A percentile compares a stretch with the other conserved stretches of the same genome.
Evolutionary conservation across 2,888 invertebrate genomes (phyloP).

Genomic region (Macropis europaea): DNA sequence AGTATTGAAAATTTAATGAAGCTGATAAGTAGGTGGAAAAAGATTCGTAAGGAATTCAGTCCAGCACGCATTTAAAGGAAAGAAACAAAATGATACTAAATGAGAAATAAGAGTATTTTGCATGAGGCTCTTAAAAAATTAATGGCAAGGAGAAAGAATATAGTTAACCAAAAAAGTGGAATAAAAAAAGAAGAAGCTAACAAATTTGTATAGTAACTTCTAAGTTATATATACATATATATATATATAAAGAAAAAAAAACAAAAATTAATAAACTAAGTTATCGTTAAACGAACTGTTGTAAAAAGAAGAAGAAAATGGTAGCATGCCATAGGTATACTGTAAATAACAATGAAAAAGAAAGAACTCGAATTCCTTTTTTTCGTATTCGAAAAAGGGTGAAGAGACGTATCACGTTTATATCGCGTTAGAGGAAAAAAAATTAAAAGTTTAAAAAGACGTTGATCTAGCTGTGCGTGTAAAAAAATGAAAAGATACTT

Average conservation of each 20-base stretch:
- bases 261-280: slow-evolving; percentile 26
- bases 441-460: slow-evolving; percentile 41
- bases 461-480: slow-evolving; percentile 36
- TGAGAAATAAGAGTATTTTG: neutral
- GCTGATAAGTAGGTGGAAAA: neutral
- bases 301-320: slow-evolving; percentile 38
- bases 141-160: neutral
- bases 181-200: slow-evolving; percentile 14
- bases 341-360: slow-evolving; percentile 30
- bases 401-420: slow-evolving; percentile 4
- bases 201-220: slow-evolving; percentile 39
- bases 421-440: slow-evolving; percentile 17
- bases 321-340: slow-evolving; percentile 35
- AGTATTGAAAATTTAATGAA: neutral
- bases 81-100: neutral
- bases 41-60: neutral
- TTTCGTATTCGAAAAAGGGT: slow-evolving; percentile 2
- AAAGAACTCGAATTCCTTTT: neutral
- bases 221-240: slow-evolving; percentile 12
- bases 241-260: slow-evolving; percentile 1
- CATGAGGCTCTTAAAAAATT: neutral
- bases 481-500: slow-evolving; percentile 17
- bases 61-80: neutral
- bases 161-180: neutral
- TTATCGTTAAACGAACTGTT: slow-evolving; percentile 36